Percentiles rank a stretch among this genome's conserved stretches.
Conservation (phyloP, 2,113 vertebrate species). For the Camelus dromedarius region DNA sequence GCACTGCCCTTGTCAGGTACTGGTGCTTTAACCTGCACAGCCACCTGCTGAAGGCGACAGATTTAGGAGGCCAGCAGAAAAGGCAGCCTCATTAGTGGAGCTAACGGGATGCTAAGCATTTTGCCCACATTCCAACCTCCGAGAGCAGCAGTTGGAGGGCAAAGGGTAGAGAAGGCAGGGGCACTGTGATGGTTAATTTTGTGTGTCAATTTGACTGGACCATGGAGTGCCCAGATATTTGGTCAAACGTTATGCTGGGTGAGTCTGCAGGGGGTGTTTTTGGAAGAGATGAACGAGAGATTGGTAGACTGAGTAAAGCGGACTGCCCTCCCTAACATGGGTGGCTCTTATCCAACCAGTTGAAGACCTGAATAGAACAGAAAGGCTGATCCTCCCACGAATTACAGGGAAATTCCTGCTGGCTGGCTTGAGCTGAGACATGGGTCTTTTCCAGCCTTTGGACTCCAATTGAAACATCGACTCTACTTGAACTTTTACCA, state of each 20-base stretch:
- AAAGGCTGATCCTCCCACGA: not conserved
- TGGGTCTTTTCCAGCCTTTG: not conserved
- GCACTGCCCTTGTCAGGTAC: not conserved
- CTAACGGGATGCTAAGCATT: not conserved
- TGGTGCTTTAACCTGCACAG: constrained; percentile 14
- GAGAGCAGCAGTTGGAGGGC: not conserved
- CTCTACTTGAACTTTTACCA: not conserved
- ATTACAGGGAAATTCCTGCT: not conserved
- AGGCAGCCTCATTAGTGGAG: constrained; percentile 62
- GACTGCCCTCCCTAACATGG: not conserved
- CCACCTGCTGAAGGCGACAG: not conserved
- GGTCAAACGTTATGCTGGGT: not conserved
- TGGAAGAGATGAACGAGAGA: not conserved
- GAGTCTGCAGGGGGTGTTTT: not conserved
- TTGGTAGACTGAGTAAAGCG: not conserved
- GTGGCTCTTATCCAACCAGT: not conserved
- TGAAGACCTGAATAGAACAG: not conserved
- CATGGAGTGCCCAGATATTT: not conserved
- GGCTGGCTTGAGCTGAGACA: not conserved
- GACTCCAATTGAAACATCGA: not conserved
- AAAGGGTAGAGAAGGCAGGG: not conserved
- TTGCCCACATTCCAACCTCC: not conserved
- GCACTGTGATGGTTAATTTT: not conserved
- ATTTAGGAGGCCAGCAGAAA: constrained; percentile 46
- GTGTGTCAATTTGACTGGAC: not conserved